Base-by-base conservation (phyloP, 2,113 vertebrate species). In the Galemys pyrenaicus region DNA sequence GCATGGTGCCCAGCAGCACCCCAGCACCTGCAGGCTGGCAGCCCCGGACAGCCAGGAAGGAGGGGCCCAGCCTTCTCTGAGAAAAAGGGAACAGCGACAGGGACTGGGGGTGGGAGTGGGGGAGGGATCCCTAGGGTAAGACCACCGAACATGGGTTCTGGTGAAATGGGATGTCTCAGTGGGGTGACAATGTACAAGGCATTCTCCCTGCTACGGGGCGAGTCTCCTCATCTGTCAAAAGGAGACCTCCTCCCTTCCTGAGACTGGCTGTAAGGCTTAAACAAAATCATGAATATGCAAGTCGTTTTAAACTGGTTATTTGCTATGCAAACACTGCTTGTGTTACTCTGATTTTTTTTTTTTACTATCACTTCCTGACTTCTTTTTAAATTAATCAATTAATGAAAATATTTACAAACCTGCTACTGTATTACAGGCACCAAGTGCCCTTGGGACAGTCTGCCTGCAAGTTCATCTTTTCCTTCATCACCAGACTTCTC, bases 341-440 rank as follows among this genome's bases (percentile, higher is more conserved):
- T 78, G 49, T 82, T 91, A 80, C 44, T 93, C 26, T 54, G 67
- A 84, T 24, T 95, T 96, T 91, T 56, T 94, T 24, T 95, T 96
- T 91, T 56, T 94, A 75, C 32, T 78, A 82, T 83, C 28, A 94
- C 12, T 94, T 93, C 60, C 58, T 91, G 83, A 96, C 60, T 95
- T 87, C 71, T 92, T 94, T 83, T 93, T 84, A 74, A 91, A 78
- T 78, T 88, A 96, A 77, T 54, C 90, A 86, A 93, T 84, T 87
- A 87, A 62, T 92, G 37, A 89, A 95, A 92, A 83, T 71, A 96
- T 87, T 94, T 89, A 83, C 56, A 73, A 85, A 75, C 62, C 32
- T 87, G 87, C 77, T 93, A 86, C 54, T 35, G 68, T 41, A 64
- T 9, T 62, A 20, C 16, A 68, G 41, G 89, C 64, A 92, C 73